These are phyloP conservation scores for Nannospalax galili DNA, from an alignment of 2,113 vertebrate species.

Conservation along the genomic window DNA sequence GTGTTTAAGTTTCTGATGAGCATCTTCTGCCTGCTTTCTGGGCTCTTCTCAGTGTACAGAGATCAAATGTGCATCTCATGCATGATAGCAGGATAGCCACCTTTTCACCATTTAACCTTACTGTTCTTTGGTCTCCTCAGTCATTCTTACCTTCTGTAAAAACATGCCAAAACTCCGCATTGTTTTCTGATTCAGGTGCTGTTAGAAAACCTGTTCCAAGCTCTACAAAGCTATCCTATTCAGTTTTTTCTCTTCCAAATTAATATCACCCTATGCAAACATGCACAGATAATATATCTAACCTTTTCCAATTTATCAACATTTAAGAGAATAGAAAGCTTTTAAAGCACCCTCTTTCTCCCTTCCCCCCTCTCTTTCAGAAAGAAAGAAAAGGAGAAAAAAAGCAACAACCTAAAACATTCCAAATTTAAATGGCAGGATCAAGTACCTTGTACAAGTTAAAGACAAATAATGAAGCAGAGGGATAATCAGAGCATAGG, in stretches of 20 bases:
- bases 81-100: rapidly evolving
- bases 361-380: neutral
- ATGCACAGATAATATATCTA: neutral
- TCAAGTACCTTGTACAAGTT: neutral
- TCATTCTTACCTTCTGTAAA: neutral
- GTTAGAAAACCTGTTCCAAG: neutral
- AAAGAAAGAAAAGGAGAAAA: neutral
- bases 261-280: neutral
- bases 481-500: neutral
- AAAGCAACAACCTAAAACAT: neutral
- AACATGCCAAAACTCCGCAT: neutral
- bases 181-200: neutral
- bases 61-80: neutral
- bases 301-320: neutral
- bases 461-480: neutral
- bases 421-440: neutral
- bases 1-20: neutral
- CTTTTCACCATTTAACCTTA: too few species aligned
- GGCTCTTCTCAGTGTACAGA: neutral
- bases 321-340: slow-evolving; percentile 41
- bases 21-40: too few species aligned
- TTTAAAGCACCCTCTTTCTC: neutral
- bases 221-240: neutral
- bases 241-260: neutral
- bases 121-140: neutral